Base-by-base conservation (phyloP, 2,888 invertebrate species). In the Tachina grossa region DNA sequence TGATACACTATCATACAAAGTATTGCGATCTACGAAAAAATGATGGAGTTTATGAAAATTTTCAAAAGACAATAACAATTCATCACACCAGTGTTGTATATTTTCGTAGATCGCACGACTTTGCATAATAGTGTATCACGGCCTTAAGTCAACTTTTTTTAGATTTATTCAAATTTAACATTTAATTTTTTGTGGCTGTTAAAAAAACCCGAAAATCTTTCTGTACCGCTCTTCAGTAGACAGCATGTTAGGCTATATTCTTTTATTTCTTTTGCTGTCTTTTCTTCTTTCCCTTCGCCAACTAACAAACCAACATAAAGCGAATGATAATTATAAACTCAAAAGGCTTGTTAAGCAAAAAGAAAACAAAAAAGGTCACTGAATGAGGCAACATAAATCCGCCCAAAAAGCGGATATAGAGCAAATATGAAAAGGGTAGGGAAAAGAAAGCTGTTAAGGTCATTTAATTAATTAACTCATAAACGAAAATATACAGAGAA, bases 401-500 rank as follows among this genome's bases (percentile, higher is more conserved):
- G n/a, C 39, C 10, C 22, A 75, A 61, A 39, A 75, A 61, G n/a
- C n/a, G 49, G 13, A 9, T 51, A 31, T 43, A 61, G 5, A 45
- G 13, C 1, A 49, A 41, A 47, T 19, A 79, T 45, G 11, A 65
- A 57, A 63, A 47, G 4, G 11, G 49, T 39, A 47, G 10, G 51
- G 31, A 75, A 75, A 79, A 31, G 31, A 79, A 85, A 59, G 68
- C 78, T 75, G 65, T 81, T 87, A 88, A 90, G 90, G 90, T 90
- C 90, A 89, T 89, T 91, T 91, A 89, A 90, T 91, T 91, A 91
- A 91, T 91, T 91, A 91, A 91, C 89, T 90, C 88, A 88, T 87
- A 80, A 84, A 89, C 84, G 85, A 87, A 66, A 85, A 88, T 51
- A 43, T 16, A 59, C 49, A 74, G 45, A 2, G 57, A 78, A 63